Evolutionary conservation across 2,797 vertebrate genomes (phyloP).

Genomic region (Linurgus olivaceus): DNA sequence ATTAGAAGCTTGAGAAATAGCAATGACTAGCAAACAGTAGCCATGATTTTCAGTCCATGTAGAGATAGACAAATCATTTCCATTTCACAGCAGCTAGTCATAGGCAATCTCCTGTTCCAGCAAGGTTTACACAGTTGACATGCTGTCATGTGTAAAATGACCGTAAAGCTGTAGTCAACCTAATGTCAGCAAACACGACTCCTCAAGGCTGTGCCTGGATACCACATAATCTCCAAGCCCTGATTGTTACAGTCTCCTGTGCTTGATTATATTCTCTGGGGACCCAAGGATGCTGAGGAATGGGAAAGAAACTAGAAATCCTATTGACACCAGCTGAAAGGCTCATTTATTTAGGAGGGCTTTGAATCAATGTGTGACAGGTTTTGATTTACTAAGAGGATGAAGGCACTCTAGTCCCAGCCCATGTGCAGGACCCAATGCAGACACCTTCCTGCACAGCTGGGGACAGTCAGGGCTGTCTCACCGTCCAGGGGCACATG

Average conservation of each 20-base stretch:
- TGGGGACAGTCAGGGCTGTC: background rate
- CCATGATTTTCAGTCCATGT: background rate
- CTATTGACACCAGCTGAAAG: background rate
- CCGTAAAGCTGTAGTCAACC: background rate
- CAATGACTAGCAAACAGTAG: background rate
- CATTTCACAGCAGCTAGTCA: conserved; percentile 32
- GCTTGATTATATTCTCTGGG: background rate
- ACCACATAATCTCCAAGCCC: background rate
- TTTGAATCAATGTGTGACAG: background rate
- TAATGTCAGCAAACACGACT: conserved; percentile 35
- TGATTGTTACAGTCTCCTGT: background rate
- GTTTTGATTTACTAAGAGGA: background rate
- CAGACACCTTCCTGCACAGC: background rate
- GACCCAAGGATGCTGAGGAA: background rate
- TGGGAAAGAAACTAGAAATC: background rate
- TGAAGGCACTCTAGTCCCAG: background rate
- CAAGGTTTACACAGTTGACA: conserved; percentile 5
- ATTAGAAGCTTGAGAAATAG: background rate
- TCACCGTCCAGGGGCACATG: accelerated
- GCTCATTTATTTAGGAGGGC: background rate
- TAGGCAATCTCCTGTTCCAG: background rate
- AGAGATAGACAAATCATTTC: conserved; percentile 20
- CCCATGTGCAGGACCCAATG: accelerated
- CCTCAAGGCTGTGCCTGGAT: conserved; percentile 21
- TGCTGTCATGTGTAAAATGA: conserved; percentile 43